Conservation (phyloP, 1,140 invertebrate genomes). For the Drosophila athabasca region DNA sequence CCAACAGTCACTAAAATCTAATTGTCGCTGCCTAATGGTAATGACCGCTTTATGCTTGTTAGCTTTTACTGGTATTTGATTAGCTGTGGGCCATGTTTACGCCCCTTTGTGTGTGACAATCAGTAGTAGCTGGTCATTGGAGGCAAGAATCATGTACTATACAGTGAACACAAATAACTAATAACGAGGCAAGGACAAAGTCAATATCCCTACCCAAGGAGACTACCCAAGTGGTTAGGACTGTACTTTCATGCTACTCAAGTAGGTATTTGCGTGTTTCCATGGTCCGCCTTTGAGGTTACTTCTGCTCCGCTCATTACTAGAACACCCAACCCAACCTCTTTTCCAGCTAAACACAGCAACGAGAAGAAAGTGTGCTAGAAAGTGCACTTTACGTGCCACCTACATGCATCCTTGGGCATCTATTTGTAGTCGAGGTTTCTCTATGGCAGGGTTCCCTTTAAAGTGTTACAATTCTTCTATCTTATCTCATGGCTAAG, state of each 20-base stretch:
- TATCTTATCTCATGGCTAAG: constrained; percentile 41
- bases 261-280: constrained; percentile 37
- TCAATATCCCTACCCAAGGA: constrained; percentile 18
- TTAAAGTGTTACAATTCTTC: constrained; percentile 16
- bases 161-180: neutral
- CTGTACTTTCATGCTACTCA: constrained; percentile 32
- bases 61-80: constrained; percentile 22
- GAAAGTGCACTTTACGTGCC: constrained; percentile 29
- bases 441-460: neutral
- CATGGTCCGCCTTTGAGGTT: constrained; percentile 1
- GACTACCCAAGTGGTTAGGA: constrained; percentile 5
- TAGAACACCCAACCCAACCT: neutral
- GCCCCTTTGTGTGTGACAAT: constrained; percentile 20
- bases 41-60: neutral
- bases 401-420: constrained; percentile 42
- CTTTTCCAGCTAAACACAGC: constrained; percentile 41
- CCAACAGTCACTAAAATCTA: neutral
- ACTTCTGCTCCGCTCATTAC: constrained; percentile 35
- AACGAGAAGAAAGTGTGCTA: constrained; percentile 10
- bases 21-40: neutral
- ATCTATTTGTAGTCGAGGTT: constrained; percentile 8
- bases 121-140: neutral
- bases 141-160: no score
- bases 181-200: neutral
- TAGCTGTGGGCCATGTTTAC: constrained; percentile 11